Evolutionary conservation across 2,113 vertebrate species (phyloP), one percentile per base, ranked within the genome.

Genomic region (Oncorhynchus keta): DNA sequence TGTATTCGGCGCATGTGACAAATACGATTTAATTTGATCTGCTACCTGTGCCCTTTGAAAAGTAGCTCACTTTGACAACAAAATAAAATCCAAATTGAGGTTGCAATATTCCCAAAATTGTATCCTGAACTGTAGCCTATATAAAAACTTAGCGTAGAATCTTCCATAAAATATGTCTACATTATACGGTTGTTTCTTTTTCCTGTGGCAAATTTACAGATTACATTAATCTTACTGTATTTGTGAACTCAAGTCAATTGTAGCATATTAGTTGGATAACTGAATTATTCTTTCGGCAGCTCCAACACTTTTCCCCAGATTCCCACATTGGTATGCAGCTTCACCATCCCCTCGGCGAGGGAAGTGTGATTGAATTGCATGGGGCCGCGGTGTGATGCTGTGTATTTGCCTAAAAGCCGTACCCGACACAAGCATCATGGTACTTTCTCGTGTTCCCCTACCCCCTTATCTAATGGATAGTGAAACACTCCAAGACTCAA

Each of bases 331-430:
- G 8, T 73, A 22, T 35, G 28, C 64, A 51, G 51, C 65, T 45
- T 69, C 9, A 8, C 20, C 24, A 20, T 65, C 62, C 26, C 45
- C 68, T 69, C 67, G 6, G 74, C n/a, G 87, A 62, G 7, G 16
- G 59, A 62, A 81, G 83, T 4, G 32, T 84, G 85, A 79, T 86
- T 90, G 89, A 89, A 85, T 88, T 87, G 79, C 71, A 73, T 80
- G 84, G 81, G 87, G 88, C 87, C 89, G 20, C 75, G 85, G 87
- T 89, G 84, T 85, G 89, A 92, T 91, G 84, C 68, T 91, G 90
- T 88, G 86, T 92, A 92, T 93, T 94, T 94, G 89, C 86, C 89
- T 93, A 92, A 91, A 94, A 93, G 89, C 88, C 89, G 84, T 81
- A 32, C 86, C 84, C 88, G 87, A 92, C 84, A 83, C 84, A 82